Evolutionary conservation across 2,797 vertebrate species (phyloP).

Genomic region (Scleropages formosus): DNA sequence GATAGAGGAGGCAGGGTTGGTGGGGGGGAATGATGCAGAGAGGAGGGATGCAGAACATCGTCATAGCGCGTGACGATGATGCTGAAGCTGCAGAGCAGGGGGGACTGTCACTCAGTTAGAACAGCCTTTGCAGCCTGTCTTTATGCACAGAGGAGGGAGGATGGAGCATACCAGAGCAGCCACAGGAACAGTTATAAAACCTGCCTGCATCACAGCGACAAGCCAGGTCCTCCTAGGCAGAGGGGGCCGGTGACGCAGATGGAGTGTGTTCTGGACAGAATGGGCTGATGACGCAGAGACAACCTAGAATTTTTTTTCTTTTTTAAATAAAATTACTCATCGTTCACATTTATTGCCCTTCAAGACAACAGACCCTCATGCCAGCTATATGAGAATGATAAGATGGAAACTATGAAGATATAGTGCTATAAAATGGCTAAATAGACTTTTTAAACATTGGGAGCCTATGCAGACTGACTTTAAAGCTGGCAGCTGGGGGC

Average conservation of each 20-base stretch:
- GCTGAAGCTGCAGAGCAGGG: slow-evolving; percentile 26
- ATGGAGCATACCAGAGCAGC: slow-evolving; percentile 1
- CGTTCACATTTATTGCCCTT: slow-evolving; percentile 7
- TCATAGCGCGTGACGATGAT: slow-evolving; percentile 49
- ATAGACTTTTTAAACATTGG: no score
- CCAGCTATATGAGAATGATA: not conserved
- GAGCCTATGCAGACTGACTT: no score
- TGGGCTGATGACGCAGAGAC: slow-evolving; percentile 36
- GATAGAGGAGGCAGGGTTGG: slow-evolving; percentile 16
- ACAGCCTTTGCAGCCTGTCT: slow-evolving; percentile 37
- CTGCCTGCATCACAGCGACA: slow-evolving; percentile 38
- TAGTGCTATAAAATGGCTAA: no score
- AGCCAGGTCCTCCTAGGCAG: slow-evolving; percentile 31
- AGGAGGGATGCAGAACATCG: slow-evolving; percentile 31
- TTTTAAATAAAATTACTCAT: slow-evolving; percentile 10
- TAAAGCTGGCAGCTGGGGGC: no score
- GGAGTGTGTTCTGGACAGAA: slow-evolving; percentile 26
- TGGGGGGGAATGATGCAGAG: slow-evolving; percentile 23
- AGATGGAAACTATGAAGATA: not conserved
- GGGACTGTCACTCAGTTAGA: slow-evolving; percentile 32
- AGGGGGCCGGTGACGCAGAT: slow-evolving; percentile 41
- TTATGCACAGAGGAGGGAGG: slow-evolving; percentile 28
- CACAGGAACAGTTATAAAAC: slow-evolving; percentile 42
- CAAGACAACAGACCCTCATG: not conserved
- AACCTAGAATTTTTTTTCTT: not conserved